phyloP scores from a whole-genome alignment of 1,140 invertebrate species.

The Cotesia vestalis region DNA sequence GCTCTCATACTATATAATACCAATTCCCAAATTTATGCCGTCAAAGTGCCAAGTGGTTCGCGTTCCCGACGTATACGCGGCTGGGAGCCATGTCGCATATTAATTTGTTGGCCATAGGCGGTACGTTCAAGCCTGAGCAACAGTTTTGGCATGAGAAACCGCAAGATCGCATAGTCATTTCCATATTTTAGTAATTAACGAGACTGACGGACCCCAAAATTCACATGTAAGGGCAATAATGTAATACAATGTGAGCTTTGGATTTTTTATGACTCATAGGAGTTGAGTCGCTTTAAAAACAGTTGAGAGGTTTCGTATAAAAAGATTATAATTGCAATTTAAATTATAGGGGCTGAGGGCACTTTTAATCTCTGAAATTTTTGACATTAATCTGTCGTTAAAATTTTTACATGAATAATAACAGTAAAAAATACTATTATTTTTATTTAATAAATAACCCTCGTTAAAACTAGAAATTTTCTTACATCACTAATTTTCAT shows the following conservation, averaged over 20 bases:
- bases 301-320: too few relatives aligned
- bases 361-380: too few relatives aligned
- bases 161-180: constrained; percentile 32
- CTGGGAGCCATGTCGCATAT: constrained; percentile 32
- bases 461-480: too few relatives aligned
- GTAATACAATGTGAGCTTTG: too few relatives aligned
- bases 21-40: constrained; percentile 37
- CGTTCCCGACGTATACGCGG: constrained; percentile 18
- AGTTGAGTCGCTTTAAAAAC: too few relatives aligned
- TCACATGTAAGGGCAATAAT: neutral
- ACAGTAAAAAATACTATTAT: too few relatives aligned
- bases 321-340: too few relatives aligned
- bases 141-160: constrained; percentile 25
- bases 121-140: constrained; percentile 22
- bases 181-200: constrained; percentile 39
- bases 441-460: too few relatives aligned
- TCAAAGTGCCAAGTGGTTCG: constrained; percentile 41
- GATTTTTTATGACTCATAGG: constrained; percentile 6
- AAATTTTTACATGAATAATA: too few relatives aligned
- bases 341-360: too few relatives aligned
- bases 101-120: constrained; percentile 31
- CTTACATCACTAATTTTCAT: too few relatives aligned
- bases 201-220: constrained; percentile 1
- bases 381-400: too few relatives aligned
- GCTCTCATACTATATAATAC: neutral